A percentile compares a stretch with the other conserved stretches of the same genome.
Conservation (phyloP, 2,888 invertebrate genomes). For the Ametastegia equiseti region DNA sequence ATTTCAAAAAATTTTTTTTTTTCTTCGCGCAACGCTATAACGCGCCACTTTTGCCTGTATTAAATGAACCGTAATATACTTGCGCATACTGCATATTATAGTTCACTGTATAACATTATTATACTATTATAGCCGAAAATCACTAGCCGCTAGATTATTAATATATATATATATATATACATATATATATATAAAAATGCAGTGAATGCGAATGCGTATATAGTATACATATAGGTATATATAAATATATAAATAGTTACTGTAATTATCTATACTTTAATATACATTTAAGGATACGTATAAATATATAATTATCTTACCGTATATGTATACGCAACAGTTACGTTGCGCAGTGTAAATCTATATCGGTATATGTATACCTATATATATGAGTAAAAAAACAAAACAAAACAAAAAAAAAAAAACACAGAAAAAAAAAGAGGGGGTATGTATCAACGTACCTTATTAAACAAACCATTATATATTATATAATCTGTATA, state of each 20-base stretch:
- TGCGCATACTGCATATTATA: background rate
- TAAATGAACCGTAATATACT: background rate
- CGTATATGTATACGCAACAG: too few relatives aligned
- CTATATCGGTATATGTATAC: too few relatives aligned
- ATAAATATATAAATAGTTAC: background rate
- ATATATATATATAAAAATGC: slow-evolving; percentile 45
- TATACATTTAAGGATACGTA: background rate
- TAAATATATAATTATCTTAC: background rate
- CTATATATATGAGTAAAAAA: too few relatives aligned
- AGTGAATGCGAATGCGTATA: background rate
- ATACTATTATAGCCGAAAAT: background rate
- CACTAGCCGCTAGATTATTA: slow-evolving; percentile 46
- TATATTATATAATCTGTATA: slow-evolving; percentile 46
- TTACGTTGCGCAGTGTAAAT: too few relatives aligned
- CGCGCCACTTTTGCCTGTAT: too few relatives aligned
- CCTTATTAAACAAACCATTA: slow-evolving; percentile 1
- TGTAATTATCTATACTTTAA: too few relatives aligned
- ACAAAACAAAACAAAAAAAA: too few relatives aligned
- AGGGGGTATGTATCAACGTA: too few relatives aligned
- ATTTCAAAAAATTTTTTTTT: background rate
- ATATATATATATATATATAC: slow-evolving; percentile 54
- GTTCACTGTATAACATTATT: too few relatives aligned
- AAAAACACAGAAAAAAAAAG: too few relatives aligned
- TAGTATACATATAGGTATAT: background rate
- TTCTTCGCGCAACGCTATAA: background rate